Evolutionary conservation across 92 coral and sea anemone species (phyloP), one percentile per base, ranked within the genome.

Genomic region (Zoanthus sociatus): DNA sequence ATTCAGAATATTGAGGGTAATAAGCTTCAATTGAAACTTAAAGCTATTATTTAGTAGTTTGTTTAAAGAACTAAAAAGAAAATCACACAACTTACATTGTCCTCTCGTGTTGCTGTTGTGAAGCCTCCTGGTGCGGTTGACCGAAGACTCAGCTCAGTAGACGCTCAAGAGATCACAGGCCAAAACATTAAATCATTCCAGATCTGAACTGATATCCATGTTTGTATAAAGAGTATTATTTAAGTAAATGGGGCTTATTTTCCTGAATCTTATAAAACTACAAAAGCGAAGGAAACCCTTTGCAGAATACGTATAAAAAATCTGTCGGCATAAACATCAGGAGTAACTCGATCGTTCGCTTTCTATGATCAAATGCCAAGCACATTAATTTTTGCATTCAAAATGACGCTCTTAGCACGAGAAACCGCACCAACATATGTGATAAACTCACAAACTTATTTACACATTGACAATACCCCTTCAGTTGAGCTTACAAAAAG

Each of bases 21-120:
- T 33, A 54, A 61, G 26, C 84, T 78, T 31, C 42, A 78, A 78
- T 44, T 68, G 66, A 33, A 45, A 4, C 3, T 6, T 56, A 78
- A 78, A 37, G 60, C 60, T 51, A 17, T 72, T 31, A 33, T 42
- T 78, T 61, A 78, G 84, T 10, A 46, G 3, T 14, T 78, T 78
- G 72, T 78, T 78, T 78, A 78, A 72, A 16, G 72, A 33, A 78
- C 84, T 31, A 50, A 78, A 77, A 78, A 17, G 72, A 61, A 58
- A 11, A 78, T 60, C 84, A 78, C 44, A 78, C 72, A 78, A 78
- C 84, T 78, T 61, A 58, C 83, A 58, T 44, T 78, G 83, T 48
- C 53, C 18, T 78, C 71, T 48, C 53, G 71, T 51, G 84, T 61
- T 56, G 84, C 83, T 78, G 83, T 7, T 68, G 26, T 33, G 26